phyloP scores from a whole-genome alignment of 2,888 invertebrate genomes.

The Punctoribates punctum region DNA sequence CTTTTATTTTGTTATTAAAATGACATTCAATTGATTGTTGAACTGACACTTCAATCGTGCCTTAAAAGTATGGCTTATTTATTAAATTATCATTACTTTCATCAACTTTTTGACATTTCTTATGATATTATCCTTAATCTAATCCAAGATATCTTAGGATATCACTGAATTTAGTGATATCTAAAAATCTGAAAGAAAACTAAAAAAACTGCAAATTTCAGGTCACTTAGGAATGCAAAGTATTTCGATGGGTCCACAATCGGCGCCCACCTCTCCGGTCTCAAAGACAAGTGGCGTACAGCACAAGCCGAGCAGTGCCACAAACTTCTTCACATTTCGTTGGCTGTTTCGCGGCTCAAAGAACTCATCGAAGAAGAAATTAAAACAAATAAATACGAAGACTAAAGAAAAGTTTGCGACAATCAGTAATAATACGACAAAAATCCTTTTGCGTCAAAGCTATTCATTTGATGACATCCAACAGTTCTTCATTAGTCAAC shows the following conservation, averaged over 20 bases:
- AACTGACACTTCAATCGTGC: too few species aligned
- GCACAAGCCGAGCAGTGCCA: not conserved
- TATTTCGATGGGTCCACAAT: conserved; percentile 10
- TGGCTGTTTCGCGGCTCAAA: conserved; percentile 45
- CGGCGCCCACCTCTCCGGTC: conserved; percentile 27
- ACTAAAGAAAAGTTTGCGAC: conserved; percentile 20
- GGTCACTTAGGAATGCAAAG: conserved; percentile 14
- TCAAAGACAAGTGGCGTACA: not conserved
- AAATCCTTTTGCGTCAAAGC: conserved; percentile 7
- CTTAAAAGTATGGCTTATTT: too few species aligned
- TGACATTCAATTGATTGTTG: too few species aligned
- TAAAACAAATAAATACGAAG: conserved; percentile 19
- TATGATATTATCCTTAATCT: not conserved
- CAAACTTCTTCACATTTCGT: conserved; percentile 44
- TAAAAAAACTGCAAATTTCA: not conserved
- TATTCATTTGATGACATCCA: conserved; percentile 35
- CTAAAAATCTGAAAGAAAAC: not conserved
- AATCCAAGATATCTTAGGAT: not conserved
- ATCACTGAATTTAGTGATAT: not conserved
- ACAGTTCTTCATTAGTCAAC: conserved; percentile 21
- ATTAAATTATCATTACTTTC: too few species aligned
- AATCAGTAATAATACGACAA: not conserved
- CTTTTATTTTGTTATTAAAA: too few species aligned
- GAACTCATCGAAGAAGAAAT: conserved; percentile 31
- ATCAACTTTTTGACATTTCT: too few species aligned